Evolutionary conservation across 2,113 vertebrate species (phyloP), one percentile per base, ranked within the genome.

Genomic region (Pongo abelii): DNA sequence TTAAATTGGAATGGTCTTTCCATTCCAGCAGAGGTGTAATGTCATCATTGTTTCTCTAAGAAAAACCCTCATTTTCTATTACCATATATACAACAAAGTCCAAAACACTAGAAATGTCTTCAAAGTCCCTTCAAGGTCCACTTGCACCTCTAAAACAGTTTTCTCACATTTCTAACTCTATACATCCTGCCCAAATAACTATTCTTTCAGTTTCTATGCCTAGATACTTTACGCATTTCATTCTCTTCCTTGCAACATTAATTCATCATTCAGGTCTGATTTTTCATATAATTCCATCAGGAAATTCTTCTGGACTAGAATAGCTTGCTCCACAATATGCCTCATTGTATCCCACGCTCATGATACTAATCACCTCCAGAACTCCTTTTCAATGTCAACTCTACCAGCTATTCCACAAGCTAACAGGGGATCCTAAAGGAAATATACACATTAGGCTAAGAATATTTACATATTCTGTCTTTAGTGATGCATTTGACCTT

Each of bases 401-500:
- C 40, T 59, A 43, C 20, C 35, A 61, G 12, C 25, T 64, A 50
- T 20, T 27, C 17, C 27, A 67, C 22, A 67, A 50, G 27, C 38
- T 57, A 91, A 91, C 30, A 52, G n/a, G 30, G 20, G 35, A 67
- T 38, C n/a, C 23, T 12, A 5, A 13, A 46, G 40, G 5, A 79
- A 69, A 80, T 50, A 38, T 35, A 5, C 22, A 85, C 67, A 35
- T 85, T 69, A 81, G 40, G 35, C 35, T 20, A 14, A 87, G 52
- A 91, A 95, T 83, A 17, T 80, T 96, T 67, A 64, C 18, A 67
- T 32, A 84, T 9, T 83, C 86, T 96, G 64, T 80, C 18, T 81
- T 87, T 81, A 87, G 55, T 0, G 1, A 70, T 35, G 5, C 57
- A 78, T 94, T 80, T 95, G 87, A 96, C 95, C 92, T 97, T 85